Conservation (phyloP, 2,113 vertebrate species). For the Tetraodon nigroviridis region DNA sequence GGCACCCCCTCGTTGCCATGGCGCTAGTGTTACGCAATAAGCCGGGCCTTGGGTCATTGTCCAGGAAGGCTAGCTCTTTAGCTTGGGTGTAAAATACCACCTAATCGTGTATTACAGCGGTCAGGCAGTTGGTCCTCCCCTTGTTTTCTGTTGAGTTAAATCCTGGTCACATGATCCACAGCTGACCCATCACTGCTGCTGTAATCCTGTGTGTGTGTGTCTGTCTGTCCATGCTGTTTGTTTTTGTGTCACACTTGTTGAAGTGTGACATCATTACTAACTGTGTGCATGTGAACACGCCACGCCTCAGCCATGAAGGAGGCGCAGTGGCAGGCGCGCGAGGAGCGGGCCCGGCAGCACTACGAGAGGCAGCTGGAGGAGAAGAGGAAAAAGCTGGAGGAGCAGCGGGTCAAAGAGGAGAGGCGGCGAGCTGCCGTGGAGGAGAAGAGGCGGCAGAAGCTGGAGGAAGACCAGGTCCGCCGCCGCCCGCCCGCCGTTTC, state of each 20-base stretch:
- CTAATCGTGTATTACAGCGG: conserved; percentile 6
- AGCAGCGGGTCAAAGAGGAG: conserved; percentile 88
- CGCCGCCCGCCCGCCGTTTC: not conserved
- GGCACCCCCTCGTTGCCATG: conserved; percentile 51
- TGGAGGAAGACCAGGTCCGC: conserved; percentile 88
- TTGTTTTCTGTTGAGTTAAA: conserved; percentile 31
- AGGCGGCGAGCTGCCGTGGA: conserved; percentile 84
- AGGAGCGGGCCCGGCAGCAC: conserved; percentile 84
- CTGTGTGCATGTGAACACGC: conserved; percentile 9
- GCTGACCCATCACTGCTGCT: conserved; percentile 37
- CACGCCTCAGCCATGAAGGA: conserved; percentile 79
- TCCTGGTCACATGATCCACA: conserved; percentile 51
- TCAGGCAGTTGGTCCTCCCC: conserved; percentile 13
- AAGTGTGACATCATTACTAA: not conserved
- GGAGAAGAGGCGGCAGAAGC: conserved; percentile 86
- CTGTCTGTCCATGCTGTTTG: conserved; percentile 1
- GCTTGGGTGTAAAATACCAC: not conserved
- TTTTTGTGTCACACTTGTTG: not conserved
- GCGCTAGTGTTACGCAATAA: conserved; percentile 55
- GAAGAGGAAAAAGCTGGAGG: conserved; percentile 82
- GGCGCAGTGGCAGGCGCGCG: conserved; percentile 83
- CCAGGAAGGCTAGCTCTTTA: conserved; percentile 23
- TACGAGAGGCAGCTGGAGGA: conserved; percentile 91
- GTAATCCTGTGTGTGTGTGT: conserved; percentile 24
- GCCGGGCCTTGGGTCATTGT: conserved; percentile 30